Evolutionary conservation across 2,113 vertebrate species (phyloP).

Genomic region (Hemiprocne comata): DNA sequence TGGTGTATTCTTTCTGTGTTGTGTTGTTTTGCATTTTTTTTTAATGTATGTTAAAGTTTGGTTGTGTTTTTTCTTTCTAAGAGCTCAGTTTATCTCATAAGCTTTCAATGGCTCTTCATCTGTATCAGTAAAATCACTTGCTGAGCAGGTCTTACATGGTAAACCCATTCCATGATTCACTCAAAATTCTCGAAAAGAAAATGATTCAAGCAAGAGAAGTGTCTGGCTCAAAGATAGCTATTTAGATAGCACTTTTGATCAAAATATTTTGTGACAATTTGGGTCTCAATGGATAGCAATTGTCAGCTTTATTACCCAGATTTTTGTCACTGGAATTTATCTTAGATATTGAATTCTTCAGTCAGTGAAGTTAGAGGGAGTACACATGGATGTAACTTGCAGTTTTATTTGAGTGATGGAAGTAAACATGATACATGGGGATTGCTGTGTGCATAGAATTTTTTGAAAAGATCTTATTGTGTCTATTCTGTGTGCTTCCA

Average conservation of each 20-base stretch:
- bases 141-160: background rate
- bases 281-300: background rate
- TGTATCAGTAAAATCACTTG: background rate
- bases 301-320: background rate
- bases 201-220: background rate
- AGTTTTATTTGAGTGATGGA: background rate
- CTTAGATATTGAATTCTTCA: background rate
- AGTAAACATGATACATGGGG: background rate
- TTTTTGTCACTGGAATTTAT: background rate
- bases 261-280: background rate
- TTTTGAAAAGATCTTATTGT: background rate
- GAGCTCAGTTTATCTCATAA: background rate
- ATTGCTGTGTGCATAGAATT: background rate
- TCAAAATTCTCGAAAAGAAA: background rate
- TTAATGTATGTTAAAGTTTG: too few species aligned
- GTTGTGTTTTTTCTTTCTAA: background rate
- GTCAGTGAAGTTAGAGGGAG: background rate
- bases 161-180: background rate
- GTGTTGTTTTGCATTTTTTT: too few species aligned
- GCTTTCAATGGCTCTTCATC: background rate
- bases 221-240: background rate
- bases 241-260: background rate
- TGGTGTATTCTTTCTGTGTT: background rate
- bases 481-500: background rate
- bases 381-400: background rate